Conservation (phyloP, 1,140 invertebrate species). For the Lerema accius region DNA sequence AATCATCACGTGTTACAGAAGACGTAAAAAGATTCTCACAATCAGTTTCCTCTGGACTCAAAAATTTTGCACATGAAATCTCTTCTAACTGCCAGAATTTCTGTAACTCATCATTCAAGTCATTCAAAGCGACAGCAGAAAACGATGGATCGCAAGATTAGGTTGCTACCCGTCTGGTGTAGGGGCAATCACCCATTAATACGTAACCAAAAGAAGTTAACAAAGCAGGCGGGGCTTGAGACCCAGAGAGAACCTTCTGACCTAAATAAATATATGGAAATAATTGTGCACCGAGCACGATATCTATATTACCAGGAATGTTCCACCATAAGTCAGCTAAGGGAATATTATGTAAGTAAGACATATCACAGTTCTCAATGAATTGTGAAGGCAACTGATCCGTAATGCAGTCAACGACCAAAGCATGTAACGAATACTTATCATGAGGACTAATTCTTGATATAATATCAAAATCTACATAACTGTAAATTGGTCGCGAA, state of each 20-base stretch:
- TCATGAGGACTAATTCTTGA: constrained; percentile 22
- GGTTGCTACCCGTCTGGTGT: neutral
- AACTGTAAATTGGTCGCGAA: constrained; percentile 31
- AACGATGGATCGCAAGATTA: neutral
- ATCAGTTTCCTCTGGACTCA: constrained; percentile 5
- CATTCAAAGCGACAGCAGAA: constrained; percentile 1
- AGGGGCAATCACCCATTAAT: constrained; percentile 31
- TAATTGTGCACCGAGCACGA: constrained; percentile 34
- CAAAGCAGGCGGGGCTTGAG: constrained; percentile 14
- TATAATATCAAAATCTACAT: constrained; percentile 32
- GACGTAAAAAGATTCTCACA: constrained; percentile 25
- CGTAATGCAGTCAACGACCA: constrained; percentile 29
- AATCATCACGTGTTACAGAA: constrained; percentile 11
- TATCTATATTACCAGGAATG: constrained; percentile 35
- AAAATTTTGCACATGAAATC: neutral
- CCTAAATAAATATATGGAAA: constrained; percentile 39
- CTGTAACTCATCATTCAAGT: constrained; percentile 19
- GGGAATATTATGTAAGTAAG: neutral
- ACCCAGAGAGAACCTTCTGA: constrained; percentile 21
- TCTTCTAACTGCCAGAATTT: constrained; percentile 34
- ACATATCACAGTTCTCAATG: neutral
- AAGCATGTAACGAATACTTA: constrained; percentile 14
- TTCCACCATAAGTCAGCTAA: constrained; percentile 34
- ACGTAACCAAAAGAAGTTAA: constrained; percentile 28
- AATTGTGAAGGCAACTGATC: constrained; percentile 28